Evolutionary conservation across 1,140 invertebrate genomes (phyloP), one percentile per base, ranked within the genome.

Genomic region (Leucophenga varia): DNA sequence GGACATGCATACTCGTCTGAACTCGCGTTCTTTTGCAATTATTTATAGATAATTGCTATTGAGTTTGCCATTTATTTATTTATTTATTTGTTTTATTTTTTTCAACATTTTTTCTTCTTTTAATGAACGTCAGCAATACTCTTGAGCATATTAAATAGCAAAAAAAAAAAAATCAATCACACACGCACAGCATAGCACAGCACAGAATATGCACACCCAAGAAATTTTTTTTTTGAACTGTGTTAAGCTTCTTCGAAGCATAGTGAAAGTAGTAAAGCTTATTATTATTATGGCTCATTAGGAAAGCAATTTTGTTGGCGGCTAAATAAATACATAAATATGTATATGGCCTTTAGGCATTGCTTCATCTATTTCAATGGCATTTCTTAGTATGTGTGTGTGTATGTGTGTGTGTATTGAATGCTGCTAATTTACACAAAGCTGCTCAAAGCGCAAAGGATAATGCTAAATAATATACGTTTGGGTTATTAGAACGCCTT

Each of bases 151-250:
- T 42, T 58, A 47, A 49, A 40, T n/a, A n/a, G n/a, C n/a, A n/a
- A n/a, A n/a, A n/a, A n/a, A n/a, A n/a, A n/a, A n/a, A n/a, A n/a
- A 67, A 67, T 67, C 63, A 64, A 67, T 64, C 61, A 64, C 47
- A 36, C 52, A 51, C 41, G 42, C 58, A 55, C 48, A 49, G 49
- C 52, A 48, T 53, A n/a, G 20, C 22, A 42, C 40, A 42, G 49
- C 52, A 48, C 53, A n/a, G 20, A 14, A 42, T 28, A 42, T 2
- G 9, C 9, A 38, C 40, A 39, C 34, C 49, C 51, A 49, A 36
- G 54, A 34, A 47, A 49, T 30, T n/a, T 13, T 30, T 7, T 18
- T 19, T 18, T 8, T 18, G 1, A 4, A 13, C 20, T 18, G 32
- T 18, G 32, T 17, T 18, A 10, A 9, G n/a, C 21, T 21, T 2